Conservation (phyloP, 2,797 vertebrate genomes). For the Petrocephalus sullivani region DNA sequence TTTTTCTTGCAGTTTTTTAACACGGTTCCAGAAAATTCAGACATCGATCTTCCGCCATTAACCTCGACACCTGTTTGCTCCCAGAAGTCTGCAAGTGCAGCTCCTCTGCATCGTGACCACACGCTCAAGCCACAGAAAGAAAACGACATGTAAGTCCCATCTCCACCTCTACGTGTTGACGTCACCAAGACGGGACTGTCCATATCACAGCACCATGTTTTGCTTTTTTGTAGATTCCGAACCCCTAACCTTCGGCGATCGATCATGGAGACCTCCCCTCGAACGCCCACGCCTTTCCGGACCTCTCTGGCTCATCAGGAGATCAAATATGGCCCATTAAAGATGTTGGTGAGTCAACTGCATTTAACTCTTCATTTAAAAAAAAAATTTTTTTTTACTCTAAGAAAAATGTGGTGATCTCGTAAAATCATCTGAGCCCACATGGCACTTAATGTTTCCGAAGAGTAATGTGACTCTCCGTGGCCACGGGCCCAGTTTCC, state of each 20-base stretch:
- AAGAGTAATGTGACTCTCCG: neutral
- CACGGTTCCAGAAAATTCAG: constrained; percentile 74
- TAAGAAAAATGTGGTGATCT: neutral
- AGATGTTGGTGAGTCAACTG: constrained; percentile 77
- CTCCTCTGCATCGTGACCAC: constrained; percentile 69
- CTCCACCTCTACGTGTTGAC: neutral
- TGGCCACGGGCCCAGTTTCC: neutral
- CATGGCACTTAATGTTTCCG: neutral
- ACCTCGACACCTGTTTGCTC: constrained; percentile 69
- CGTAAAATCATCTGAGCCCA: neutral
- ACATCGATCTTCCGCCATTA: constrained; percentile 70
- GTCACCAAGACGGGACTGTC: neutral
- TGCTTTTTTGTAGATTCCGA: constrained; percentile 70
- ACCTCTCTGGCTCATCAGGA: constrained; percentile 79
- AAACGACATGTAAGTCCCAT: constrained; percentile 76
- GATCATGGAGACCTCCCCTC: constrained; percentile 84
- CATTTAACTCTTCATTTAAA: neutral
- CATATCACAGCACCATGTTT: neutral
- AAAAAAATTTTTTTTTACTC: neutral
- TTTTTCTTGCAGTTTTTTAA: constrained; percentile 77
- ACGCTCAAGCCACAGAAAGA: constrained; percentile 78
- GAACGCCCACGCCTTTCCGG: constrained; percentile 90
- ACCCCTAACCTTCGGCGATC: constrained; percentile 87
- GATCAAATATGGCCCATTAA: constrained; percentile 83
- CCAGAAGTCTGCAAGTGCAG: constrained; percentile 71